Evolutionary conservation across 2,888 invertebrate species (phyloP), one percentile per base, ranked within the genome.

Genomic region (Patella pellucida): DNA sequence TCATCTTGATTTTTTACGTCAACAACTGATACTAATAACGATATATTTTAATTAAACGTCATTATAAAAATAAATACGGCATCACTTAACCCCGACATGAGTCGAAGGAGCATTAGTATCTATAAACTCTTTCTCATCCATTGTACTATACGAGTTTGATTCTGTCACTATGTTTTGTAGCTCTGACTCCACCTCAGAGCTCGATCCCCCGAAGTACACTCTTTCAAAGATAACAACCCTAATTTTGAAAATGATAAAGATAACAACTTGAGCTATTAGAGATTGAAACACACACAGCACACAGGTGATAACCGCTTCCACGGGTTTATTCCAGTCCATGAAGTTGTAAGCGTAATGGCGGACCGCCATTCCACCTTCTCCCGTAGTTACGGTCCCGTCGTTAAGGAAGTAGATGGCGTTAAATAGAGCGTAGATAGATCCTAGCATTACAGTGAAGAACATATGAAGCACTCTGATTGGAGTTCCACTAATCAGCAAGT

Each of bases 321-420:
- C 82, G 1, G 89, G 89, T 74, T 85, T 83, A 68, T 82, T 79
- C 89, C 89, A 89, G 82, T 88, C 86, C 76, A 89, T 79, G 68
- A 88, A 83, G 76, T 86, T 86, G 79, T 89, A 89, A 5, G 85
- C 86, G 72, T 86, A 87, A 78, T 85, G 86, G 70, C 84, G 83
- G 3, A 86, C 87, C n/a, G 85, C 80, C 23, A 85, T 78, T 69
- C 81, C 79, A 19, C 16, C 23, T 3, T 74, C 50, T 31, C 71
- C 71, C 51, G 71, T 71, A 69, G 72, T 62, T 62, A 86, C 83
- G 12, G 85, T 85, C 4, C 88, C 88, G 68, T 88, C 84, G 77
- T 86, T 86, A 71, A 86, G 84, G 83, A 88, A 89, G 80, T 88
- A 89, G 72, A 87, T 62, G 72, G 86, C 88, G 81, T 89, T 89